These are phyloP conservation scores for Gnatocerus cornutus DNA, from an alignment of 2,888 invertebrate genomes.

Conservation along the genomic window DNA sequence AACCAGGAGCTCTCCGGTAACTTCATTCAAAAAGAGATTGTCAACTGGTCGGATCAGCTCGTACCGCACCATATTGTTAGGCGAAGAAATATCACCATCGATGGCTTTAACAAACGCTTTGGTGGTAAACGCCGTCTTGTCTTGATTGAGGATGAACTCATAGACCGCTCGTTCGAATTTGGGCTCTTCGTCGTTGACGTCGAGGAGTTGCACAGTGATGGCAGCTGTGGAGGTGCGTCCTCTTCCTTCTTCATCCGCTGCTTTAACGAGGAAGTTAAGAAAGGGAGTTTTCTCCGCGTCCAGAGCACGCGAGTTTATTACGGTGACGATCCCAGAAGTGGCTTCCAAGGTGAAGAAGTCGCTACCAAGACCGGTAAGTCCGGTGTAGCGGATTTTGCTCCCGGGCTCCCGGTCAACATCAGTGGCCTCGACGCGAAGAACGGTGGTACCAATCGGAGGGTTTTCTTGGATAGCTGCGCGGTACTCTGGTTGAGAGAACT, in stretches of 20 bases:
- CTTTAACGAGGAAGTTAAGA: constrained; percentile 87
- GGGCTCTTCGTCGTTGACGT: constrained; percentile 75
- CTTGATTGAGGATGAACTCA: constrained; percentile 85
- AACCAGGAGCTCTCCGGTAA: constrained; percentile 83
- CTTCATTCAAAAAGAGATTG: constrained; percentile 81
- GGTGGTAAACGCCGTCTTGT: constrained; percentile 81
- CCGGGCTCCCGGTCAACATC: constrained; percentile 87
- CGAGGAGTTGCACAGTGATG: constrained; percentile 83
- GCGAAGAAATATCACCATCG: constrained; percentile 87
- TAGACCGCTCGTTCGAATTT: constrained; percentile 86
- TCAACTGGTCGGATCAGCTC: constrained; percentile 85
- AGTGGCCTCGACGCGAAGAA: constrained; percentile 80
- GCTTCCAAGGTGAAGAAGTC: constrained; percentile 86
- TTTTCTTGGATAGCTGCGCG: constrained; percentile 86
- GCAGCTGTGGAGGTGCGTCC: constrained; percentile 84
- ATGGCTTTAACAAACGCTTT: constrained; percentile 84
- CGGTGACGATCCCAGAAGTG: constrained; percentile 85
- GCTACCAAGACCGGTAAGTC: constrained; percentile 74
- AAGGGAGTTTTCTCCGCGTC: constrained; percentile 88
- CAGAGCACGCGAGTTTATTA: constrained; percentile 83
- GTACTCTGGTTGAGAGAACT: constrained; percentile 83
- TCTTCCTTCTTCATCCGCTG: constrained; percentile 88
- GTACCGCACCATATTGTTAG: constrained; percentile 90
- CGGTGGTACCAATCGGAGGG: constrained; percentile 75
- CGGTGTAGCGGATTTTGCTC: constrained; percentile 73